Percentiles rank a stretch among this genome's conserved stretches.
Evolutionary conservation across 2,888 invertebrate species (phyloP).

Genomic region (Apotomis turbidana): DNA sequence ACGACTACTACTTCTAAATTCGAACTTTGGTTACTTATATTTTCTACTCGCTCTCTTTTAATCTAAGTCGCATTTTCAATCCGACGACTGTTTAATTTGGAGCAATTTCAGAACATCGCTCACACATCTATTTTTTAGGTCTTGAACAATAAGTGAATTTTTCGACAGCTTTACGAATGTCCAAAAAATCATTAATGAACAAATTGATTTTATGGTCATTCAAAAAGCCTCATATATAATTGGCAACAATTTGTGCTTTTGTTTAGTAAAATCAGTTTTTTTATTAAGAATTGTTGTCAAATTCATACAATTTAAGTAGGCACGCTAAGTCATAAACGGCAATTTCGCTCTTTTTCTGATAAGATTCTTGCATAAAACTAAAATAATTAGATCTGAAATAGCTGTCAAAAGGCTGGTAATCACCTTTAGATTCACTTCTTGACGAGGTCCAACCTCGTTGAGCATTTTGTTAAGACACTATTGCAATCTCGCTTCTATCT

Average conservation of each 20-base stretch:
- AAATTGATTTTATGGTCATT: constrained; percentile 21
- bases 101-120: constrained; percentile 35
- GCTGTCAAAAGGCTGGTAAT: constrained; percentile 61
- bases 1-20: constrained; percentile 54
- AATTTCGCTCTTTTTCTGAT: constrained; percentile 28
- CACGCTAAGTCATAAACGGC: constrained; percentile 40
- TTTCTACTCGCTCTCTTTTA: constrained; percentile 65
- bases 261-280: constrained; percentile 1
- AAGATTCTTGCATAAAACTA: constrained; percentile 1
- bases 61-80: constrained; percentile 73
- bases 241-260: constrained; percentile 29
- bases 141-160: constrained; percentile 17
- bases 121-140: constrained; percentile 33
- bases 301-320: constrained; percentile 39
- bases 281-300: constrained; percentile 33
- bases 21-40: constrained; percentile 49
- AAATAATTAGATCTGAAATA: constrained; percentile 50
- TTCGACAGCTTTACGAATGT: constrained; percentile 33
- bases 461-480: constrained; percentile 76
- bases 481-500: constrained; percentile 83
- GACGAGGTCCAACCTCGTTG: constrained; percentile 72
- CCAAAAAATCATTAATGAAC: background rate
- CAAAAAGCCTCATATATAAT: constrained; percentile 27
- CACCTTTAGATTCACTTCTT: constrained; percentile 79
- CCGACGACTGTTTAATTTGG: constrained; percentile 56